Evolutionary conservation across 2,797 vertebrate genomes (phyloP), one percentile per base, ranked within the genome.

Genomic region (Morus bassanus): DNA sequence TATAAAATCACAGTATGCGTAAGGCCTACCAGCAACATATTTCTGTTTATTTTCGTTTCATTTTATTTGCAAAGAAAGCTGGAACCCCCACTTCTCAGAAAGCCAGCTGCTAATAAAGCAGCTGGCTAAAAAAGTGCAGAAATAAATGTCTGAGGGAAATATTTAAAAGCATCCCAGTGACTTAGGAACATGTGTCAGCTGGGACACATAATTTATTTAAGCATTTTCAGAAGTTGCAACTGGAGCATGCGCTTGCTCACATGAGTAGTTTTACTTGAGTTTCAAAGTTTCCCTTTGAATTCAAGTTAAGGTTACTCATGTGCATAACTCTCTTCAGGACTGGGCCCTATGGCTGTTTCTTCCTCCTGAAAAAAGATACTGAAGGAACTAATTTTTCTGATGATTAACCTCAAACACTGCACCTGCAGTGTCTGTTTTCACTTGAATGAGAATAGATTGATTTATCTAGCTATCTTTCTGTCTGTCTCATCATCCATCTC

Each of bases 401-500:
- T 96, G 93, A 96, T 94, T 96, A 96, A 96, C 96, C 93, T 96
- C 92, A 63, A 94, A 95, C 56, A 54, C 76, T 84, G 94, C 95
- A 96, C 91, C 95, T 96, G 95, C 93, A 96, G 95, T 86, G 94
- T 59, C 91, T 81, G 89, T 95, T 94, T 94, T 94, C 95, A 96
- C 91, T 91, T 79, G 93, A 88, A 92, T 90, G 87, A 93, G 89
- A 51, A 92, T 61, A 92, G 94, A 97, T 95, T 96, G 96, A 96
- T 96, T 95, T 97, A 97, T 97, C 96, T 96, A 50, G 89, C 92
- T 92, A 92, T 97, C 95, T 96, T 95, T 85, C 89, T 76, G 59
- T 84, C 95, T 96, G 93, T 95, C 94, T 97, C 93, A 93, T 97
- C 96, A 96, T 91, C 93, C 91, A 95, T 94, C 92, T 97, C 93